These are phyloP conservation scores for Antitype chi DNA, from an alignment of 2,888 invertebrate genomes.

Conservation along the genomic window DNA sequence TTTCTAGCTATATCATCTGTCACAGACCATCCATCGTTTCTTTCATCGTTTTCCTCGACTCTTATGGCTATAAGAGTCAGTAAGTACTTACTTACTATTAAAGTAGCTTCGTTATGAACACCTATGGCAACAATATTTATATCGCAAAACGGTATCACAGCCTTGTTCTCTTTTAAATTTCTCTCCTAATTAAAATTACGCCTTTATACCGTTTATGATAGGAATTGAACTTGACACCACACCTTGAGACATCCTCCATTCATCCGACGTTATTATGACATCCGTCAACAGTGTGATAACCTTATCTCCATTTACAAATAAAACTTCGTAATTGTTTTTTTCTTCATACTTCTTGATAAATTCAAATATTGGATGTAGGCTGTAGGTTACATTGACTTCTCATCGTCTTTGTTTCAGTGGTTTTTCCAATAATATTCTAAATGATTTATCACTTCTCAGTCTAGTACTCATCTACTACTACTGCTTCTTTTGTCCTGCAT, in stretches of 20 bases:
- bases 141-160: background rate
- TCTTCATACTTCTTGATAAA: conserved; percentile 24
- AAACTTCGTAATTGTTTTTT: conserved; percentile 34
- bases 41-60: background rate
- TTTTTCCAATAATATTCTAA: background rate
- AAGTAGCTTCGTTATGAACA: background rate
- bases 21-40: background rate
- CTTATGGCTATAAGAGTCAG: background rate
- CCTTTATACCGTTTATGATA: conserved; percentile 16
- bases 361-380: conserved; percentile 28
- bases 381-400: conserved; percentile 41
- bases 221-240: conserved; percentile 46
- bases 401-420: conserved; percentile 8
- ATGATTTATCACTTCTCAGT: background rate
- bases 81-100: too few species aligned
- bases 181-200: conserved; percentile 18
- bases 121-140: too few species aligned
- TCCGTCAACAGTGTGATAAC: conserved; percentile 46
- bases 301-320: conserved; percentile 36
- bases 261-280: conserved; percentile 26
- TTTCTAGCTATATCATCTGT: background rate
- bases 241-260: conserved; percentile 50
- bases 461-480: background rate
- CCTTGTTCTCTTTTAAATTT: conserved; percentile 1
- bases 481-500: too few species aligned